These are phyloP conservation scores for Drosophila nigrodunni DNA, from an alignment of 1,140 invertebrate species.

Conservation along the genomic window DNA sequence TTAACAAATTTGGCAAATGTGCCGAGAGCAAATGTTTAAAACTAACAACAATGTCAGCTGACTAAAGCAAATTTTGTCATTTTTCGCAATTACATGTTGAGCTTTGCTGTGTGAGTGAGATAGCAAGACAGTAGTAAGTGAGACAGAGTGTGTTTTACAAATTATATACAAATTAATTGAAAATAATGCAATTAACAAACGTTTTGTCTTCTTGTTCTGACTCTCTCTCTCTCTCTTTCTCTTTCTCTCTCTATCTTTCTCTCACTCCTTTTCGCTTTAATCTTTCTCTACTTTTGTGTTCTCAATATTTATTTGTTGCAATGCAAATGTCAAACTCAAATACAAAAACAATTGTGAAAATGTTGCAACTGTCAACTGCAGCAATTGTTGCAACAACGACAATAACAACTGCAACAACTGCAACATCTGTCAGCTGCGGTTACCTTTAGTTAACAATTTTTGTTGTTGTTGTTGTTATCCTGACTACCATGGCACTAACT, in stretches of 20 bases:
- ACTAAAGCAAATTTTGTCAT: not conserved
- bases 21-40: not conserved
- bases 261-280: not conserved
- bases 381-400: slow-evolving; percentile 43
- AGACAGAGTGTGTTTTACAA: slow-evolving; percentile 50
- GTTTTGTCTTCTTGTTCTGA: slow-evolving; percentile 7
- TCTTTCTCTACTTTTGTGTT: slow-evolving; percentile 5
- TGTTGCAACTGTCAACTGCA: slow-evolving; percentile 38
- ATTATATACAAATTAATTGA: slow-evolving; percentile 68
- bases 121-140: too few relatives aligned
- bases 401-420: slow-evolving; percentile 34
- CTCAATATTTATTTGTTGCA: slow-evolving; percentile 34
- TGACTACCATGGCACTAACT: slow-evolving; percentile 66
- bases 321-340: slow-evolving; percentile 76
- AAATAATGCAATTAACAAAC: slow-evolving; percentile 53
- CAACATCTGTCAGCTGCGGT: slow-evolving; percentile 62
- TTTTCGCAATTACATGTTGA: slow-evolving; percentile 10
- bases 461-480: slow-evolving; percentile 44
- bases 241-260: slow-evolving; percentile 4
- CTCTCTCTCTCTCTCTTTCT: not conserved
- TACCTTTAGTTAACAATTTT: slow-evolving; percentile 52
- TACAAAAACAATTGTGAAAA: slow-evolving; percentile 51
- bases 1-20: slow-evolving; percentile 12
- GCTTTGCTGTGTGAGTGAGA: not conserved
- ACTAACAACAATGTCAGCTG: slow-evolving; percentile 15